Conservation (phyloP, 2,113 vertebrate genomes). For the Aix galericulata region DNA sequence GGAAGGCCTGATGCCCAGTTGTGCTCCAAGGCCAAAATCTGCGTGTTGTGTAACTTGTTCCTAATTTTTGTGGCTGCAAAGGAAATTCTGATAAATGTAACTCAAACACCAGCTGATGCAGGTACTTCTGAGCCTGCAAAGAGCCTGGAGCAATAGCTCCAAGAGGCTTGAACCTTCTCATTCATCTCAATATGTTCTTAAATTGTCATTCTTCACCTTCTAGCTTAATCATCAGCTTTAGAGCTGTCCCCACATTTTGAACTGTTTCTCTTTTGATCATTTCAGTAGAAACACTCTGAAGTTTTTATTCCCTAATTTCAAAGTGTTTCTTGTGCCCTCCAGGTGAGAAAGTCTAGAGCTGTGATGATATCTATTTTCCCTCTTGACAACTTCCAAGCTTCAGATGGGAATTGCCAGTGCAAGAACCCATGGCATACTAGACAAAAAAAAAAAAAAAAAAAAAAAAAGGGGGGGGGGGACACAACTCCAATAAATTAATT, state of each 20-base stretch:
- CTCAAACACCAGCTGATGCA: neutral
- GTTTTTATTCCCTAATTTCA: slow-evolving; percentile 50
- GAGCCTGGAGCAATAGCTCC: slow-evolving; percentile 14
- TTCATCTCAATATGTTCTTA: slow-evolving; percentile 22
- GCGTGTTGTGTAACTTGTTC: neutral
- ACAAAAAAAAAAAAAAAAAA: neutral
- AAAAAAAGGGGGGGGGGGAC: neutral
- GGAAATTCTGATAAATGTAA: slow-evolving; percentile 12
- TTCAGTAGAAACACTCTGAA: neutral
- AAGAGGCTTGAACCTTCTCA: neutral
- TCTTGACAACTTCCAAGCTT: neutral
- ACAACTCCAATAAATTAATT: neutral
- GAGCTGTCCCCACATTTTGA: neutral
- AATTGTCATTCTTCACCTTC: slow-evolving; percentile 34
- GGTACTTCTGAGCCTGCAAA: neutral
- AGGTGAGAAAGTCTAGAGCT: slow-evolving; percentile 28
- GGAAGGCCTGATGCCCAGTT: neutral
- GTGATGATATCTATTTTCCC: neutral
- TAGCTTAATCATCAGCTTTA: slow-evolving; percentile 1
- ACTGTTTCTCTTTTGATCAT: slow-evolving; percentile 39
- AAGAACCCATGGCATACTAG: neutral
- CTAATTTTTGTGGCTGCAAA: neutral
- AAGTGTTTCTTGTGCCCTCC: slow-evolving; percentile 27
- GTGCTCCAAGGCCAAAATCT: neutral
- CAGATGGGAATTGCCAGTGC: neutral